Percentiles rank a stretch among this genome's conserved stretches.
Evolutionary conservation across 1,140 invertebrate species (phyloP).

Genomic region (Anastrepha obliqua): DNA sequence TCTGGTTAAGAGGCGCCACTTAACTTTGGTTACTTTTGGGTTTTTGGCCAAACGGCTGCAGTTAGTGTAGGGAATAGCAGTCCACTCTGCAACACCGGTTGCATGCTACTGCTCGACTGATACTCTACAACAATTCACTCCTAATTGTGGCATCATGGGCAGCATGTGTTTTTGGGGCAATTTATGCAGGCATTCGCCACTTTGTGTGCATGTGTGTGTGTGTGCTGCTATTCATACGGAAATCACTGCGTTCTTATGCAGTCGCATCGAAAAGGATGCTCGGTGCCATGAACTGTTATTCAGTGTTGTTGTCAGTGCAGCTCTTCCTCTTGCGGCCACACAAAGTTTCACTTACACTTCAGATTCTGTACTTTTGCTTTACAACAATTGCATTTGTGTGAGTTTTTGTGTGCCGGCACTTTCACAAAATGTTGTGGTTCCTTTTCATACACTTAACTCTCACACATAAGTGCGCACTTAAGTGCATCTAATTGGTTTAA

Average conservation of each 20-base stretch:
- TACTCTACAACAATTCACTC: neutral
- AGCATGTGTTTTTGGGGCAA: neutral
- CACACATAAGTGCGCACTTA: slow-evolving; percentile 42
- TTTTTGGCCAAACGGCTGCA: neutral
- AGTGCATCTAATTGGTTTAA: slow-evolving; percentile 52
- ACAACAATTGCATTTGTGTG: neutral
- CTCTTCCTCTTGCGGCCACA: neutral
- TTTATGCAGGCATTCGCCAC: neutral
- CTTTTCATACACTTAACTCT: slow-evolving; percentile 39
- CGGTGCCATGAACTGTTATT: neutral
- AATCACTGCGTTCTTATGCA: slow-evolving; percentile 3
- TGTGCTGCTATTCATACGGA: slow-evolving; percentile 14
- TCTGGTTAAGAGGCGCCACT: slow-evolving; percentile 45
- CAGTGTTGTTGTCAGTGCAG: neutral
- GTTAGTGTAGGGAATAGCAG: neutral
- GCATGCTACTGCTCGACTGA: neutral
- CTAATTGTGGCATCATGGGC: slow-evolving; percentile 35
- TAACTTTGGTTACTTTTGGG: slow-evolving; percentile 48
- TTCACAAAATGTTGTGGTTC: slow-evolving; percentile 16
- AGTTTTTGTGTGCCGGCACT: neutral
- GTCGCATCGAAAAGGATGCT: slow-evolving; percentile 10
- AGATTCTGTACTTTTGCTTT: slow-evolving; percentile 8
- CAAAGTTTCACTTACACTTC: slow-evolving; percentile 35
- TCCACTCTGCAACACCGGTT: neutral
- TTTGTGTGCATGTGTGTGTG: neutral